Conservation (phyloP, 2,113 vertebrate species). For the Eurypyga helias region DNA sequence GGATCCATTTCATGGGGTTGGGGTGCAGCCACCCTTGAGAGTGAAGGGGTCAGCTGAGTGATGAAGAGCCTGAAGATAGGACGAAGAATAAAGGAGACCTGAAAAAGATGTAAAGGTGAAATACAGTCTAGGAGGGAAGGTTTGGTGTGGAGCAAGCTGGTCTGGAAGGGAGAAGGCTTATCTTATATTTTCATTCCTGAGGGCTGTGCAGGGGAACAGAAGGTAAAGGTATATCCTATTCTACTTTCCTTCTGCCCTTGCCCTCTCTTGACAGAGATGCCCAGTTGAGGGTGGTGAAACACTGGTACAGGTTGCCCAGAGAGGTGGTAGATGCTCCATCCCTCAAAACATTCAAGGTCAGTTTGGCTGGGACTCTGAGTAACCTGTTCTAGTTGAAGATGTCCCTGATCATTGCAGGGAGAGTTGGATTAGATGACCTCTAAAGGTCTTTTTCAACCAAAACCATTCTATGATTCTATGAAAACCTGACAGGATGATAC, state of each 20-base stretch:
- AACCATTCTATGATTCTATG: background rate
- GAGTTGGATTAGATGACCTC: too few species aligned
- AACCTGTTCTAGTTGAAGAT: too few species aligned
- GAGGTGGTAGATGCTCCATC: too few species aligned
- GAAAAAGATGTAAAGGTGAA: background rate
- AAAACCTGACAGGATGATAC: background rate
- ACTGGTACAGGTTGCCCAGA: too few species aligned
- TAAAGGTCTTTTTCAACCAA: too few species aligned
- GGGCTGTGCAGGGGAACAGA: background rate
- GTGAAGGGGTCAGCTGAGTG: background rate
- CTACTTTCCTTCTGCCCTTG: background rate
- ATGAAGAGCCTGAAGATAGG: background rate
- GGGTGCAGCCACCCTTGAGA: background rate
- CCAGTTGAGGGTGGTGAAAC: too few species aligned
- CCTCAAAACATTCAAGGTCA: too few species aligned
- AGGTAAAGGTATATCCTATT: background rate
- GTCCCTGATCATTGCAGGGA: too few species aligned
- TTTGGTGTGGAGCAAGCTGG: background rate
- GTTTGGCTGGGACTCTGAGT: too few species aligned
- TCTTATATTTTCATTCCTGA: background rate
- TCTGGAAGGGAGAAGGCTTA: background rate
- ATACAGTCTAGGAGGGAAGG: background rate
- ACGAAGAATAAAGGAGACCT: background rate
- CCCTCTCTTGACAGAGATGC: background rate
- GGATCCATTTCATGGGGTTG: fast-evolving